Evolutionary conservation across 2,888 invertebrate genomes (phyloP).

Genomic region (Syrista parreyssii): DNA sequence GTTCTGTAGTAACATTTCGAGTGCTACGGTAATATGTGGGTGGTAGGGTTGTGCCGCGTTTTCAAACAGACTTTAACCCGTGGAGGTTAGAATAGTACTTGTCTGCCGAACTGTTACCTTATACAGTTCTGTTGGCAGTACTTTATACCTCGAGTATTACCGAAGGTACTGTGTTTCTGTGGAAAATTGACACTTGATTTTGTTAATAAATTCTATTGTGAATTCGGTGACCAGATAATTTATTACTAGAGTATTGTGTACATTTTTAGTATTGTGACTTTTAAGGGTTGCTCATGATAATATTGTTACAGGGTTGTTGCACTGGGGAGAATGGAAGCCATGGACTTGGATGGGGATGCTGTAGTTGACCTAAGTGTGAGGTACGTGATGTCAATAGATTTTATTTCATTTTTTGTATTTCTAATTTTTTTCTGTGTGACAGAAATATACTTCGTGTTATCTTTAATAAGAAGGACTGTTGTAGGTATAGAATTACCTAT

Average conservation of each 20-base stretch:
- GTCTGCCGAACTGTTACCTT: not conserved
- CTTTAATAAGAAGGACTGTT: not conserved
- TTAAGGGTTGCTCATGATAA: not conserved
- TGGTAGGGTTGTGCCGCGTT: conserved; percentile 7
- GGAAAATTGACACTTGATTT: not conserved
- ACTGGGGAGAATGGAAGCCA: conserved; percentile 71
- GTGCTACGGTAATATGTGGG: not conserved
- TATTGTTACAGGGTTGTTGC: conserved; percentile 17
- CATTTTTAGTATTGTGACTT: not conserved
- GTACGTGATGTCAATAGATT: conserved; percentile 62
- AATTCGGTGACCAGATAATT: not conserved
- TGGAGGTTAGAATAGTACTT: conserved; percentile 49
- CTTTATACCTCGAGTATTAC: not conserved
- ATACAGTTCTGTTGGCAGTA: not conserved
- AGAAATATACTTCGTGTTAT: not conserved
- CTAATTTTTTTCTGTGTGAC: not conserved
- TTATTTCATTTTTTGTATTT: not conserved
- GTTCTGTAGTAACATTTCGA: not conserved
- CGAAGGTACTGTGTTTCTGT: not conserved
- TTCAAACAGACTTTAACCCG: conserved; percentile 18
- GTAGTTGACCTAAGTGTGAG: conserved; percentile 90
- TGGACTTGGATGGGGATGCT: conserved; percentile 87
- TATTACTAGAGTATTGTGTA: not conserved
- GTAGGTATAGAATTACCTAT: not conserved
- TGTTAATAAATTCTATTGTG: not conserved